phyloP scores from a whole-genome alignment of 2,113 vertebrate genomes.

The Tenrec ecaudatus region DNA sequence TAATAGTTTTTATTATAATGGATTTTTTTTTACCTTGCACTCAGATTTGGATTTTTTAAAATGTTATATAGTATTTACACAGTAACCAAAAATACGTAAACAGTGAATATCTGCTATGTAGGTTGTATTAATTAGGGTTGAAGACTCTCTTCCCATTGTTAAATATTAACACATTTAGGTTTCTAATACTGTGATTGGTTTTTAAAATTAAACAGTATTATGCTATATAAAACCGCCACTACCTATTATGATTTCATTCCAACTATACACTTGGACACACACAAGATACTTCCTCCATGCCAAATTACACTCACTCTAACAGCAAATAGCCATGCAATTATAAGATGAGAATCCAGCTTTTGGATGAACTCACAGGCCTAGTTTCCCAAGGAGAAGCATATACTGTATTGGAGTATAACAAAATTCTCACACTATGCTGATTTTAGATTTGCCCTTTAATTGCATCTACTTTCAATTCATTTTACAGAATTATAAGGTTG shows the following conservation, averaged over 20 bases:
- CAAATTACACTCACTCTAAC: slow-evolving; percentile 48
- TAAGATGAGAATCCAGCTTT: background rate
- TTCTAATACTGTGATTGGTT: slow-evolving; percentile 38
- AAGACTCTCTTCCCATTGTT: slow-evolving; percentile 43
- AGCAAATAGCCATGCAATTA: slow-evolving; percentile 20
- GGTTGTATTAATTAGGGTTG: background rate
- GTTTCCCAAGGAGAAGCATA: background rate
- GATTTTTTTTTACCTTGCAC: slow-evolving; percentile 3
- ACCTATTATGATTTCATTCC: slow-evolving; percentile 27
- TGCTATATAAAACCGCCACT: background rate
- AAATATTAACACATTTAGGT: slow-evolving; percentile 40
- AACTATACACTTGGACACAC: background rate
- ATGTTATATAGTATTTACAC: background rate
- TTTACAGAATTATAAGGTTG: no score
- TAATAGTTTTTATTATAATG: slow-evolving; percentile 14
- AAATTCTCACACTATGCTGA: slow-evolving; percentile 22
- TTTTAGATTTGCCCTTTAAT: slow-evolving; percentile 51
- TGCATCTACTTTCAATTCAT: slow-evolving; percentile 51
- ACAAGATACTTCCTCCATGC: background rate
- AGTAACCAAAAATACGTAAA: slow-evolving; percentile 40
- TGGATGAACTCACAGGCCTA: slow-evolving; percentile 7
- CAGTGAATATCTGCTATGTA: background rate
- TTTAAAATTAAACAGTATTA: slow-evolving; percentile 52
- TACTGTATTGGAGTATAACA: background rate
- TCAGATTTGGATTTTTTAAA: background rate